Evolutionary conservation across 1,140 invertebrate species (phyloP), one percentile per base, ranked within the genome.

Genomic region (Chymomyza costata): DNA sequence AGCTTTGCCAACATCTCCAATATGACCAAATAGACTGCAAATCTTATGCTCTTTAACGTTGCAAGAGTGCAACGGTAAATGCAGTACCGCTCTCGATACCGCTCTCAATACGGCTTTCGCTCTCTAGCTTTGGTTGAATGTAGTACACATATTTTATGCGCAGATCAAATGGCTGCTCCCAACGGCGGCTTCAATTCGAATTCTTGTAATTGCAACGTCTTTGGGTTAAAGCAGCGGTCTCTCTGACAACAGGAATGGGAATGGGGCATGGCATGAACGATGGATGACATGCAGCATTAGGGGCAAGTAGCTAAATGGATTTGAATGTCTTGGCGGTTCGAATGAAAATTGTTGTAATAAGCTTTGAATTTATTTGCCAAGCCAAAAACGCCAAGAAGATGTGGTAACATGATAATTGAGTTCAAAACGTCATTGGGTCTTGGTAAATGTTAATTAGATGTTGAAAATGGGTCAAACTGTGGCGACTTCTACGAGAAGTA

Each of bases 391-490:
- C 45, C n/a, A 21, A 41, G 66, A 40, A 55, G 74, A 68, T 80
- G 67, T 67, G 59, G 73, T 60, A 78, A 76, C 61, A 76, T 52
- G 60, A 80, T 80, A 80, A 80, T 80, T 80, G 64, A 81, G 70
- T 69, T 64, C 60, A 76, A 74, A 69, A 37, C 64, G 64, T 45
- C 64, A 44, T 48, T 35, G 59, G 55, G 65, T 65, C 67, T 80
- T 80, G 63, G 66, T 52, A 78, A 78, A 78, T 80, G 71, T 71
- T 78, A 80, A 71, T 80, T 78, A 71, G 73, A 67, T 71, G 62
- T 46, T 57, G 54, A 67, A 76, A 73, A 80, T 76, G 65, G 70
- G 70, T 65, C 55, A 73, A 65, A 54, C 80, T 34, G 37, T 54
- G 15, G 15, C 8, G 35, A 45, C 44, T 58, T 45, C 49, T 8